phyloP scores from a whole-genome alignment of 2,888 invertebrate species.

The Parnassius apollo region DNA sequence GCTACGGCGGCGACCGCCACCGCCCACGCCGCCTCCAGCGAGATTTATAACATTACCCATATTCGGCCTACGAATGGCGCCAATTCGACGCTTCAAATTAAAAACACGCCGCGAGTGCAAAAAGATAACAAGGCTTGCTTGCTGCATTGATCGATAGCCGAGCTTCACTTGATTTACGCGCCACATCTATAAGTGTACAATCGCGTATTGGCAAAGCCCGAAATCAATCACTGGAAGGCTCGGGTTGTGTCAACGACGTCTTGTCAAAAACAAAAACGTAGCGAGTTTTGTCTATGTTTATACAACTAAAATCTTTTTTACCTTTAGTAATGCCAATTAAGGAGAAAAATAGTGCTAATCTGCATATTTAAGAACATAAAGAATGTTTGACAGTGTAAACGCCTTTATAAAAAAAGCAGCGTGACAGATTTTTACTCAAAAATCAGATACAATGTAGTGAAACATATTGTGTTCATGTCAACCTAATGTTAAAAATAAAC shows the following conservation, averaged over 20 bases:
- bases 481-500: too few relatives aligned
- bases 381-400: too few relatives aligned
- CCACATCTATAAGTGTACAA: constrained; percentile 46
- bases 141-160: constrained; percentile 65
- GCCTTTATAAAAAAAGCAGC: too few relatives aligned
- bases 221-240: constrained; percentile 13
- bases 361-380: too few relatives aligned
- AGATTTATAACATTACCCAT: constrained; percentile 80
- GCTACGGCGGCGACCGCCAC: constrained; percentile 43
- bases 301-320: too few relatives aligned
- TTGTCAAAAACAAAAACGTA: too few relatives aligned
- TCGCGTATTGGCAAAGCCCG: constrained; percentile 7
- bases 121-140: constrained; percentile 55
- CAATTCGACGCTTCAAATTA: constrained; percentile 77
- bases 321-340: too few relatives aligned
- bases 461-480: too few relatives aligned
- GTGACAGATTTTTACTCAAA: too few relatives aligned
- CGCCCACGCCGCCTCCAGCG: constrained; percentile 56
- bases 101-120: constrained; percentile 70
- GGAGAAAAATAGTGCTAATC: too few relatives aligned
- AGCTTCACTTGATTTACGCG: constrained; percentile 66
- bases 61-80: constrained; percentile 77
- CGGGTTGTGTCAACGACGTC: not conserved
- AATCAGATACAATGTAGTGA: too few relatives aligned
- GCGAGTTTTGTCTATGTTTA: too few relatives aligned